Conservation (phyloP, 1,140 invertebrate genomes). For the Lutraria rhynchaena region DNA sequence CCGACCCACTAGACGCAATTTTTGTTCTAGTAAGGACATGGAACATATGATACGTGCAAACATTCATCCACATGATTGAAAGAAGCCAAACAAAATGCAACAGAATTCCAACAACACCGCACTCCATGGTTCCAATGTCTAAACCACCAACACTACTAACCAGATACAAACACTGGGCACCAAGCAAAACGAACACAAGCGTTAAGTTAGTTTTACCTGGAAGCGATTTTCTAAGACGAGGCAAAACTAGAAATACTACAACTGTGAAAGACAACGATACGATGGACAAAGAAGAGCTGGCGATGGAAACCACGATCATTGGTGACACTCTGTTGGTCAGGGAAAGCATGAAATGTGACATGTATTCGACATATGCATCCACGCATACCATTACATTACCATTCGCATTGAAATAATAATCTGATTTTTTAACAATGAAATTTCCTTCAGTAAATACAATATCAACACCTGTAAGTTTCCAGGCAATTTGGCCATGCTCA, state of each 20-base stretch:
- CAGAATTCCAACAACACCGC: conserved; percentile 10
- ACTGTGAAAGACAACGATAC: not conserved
- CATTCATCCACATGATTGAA: conserved; percentile 40
- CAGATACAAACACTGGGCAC: conserved; percentile 13
- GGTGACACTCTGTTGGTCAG: too few relatives aligned
- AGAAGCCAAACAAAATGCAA: conserved; percentile 30
- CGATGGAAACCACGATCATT: conserved; percentile 5
- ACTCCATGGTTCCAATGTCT: not conserved
- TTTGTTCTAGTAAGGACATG: conserved; percentile 15
- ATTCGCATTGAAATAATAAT: conserved; percentile 3
- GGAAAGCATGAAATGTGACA: too few relatives aligned
- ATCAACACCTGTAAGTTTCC: not conserved
- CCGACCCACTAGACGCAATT: not conserved
- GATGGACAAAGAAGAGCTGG: not conserved
- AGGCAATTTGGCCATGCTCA: not conserved
- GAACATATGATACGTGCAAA: too few relatives aligned
- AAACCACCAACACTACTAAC: not conserved
- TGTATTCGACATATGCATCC: too few relatives aligned
- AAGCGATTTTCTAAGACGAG: conserved; percentile 5
- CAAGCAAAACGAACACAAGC: not conserved
- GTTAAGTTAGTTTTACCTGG: conserved; percentile 28
- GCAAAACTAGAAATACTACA: conserved; percentile 5
- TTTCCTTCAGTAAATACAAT: not conserved
- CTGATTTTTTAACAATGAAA: not conserved
- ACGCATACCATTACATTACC: conserved; percentile 4